Conservation (phyloP, 1,140 invertebrate genomes). For the silkworm (Bombyx mori) region ASM3026992v2 NC_085121.1:15509001-15509500, state of each 20-base stretch:
- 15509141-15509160: slow-evolving; percentile 43
- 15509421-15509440: no score
- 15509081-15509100: slow-evolving; percentile 63
- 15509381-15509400: no score
- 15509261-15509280: slow-evolving; percentile 75
- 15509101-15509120: slow-evolving; percentile 36
- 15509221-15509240: slow-evolving; percentile 68
- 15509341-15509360: no score
- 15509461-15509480: no score
- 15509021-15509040: no score
- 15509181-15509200: slow-evolving; percentile 21
- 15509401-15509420: no score
- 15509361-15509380: no score
- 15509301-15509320: background rate
- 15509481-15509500: no score
- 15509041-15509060: no score
- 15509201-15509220: slow-evolving; percentile 20
- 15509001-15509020: no score
- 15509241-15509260: slow-evolving; percentile 85
- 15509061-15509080: slow-evolving; percentile 25
- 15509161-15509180: slow-evolving; percentile 36
- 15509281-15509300: slow-evolving; percentile 62
- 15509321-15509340: background rate
- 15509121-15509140: slow-evolving; percentile 61
- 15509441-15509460: no score